A percentile compares a stretch with the other conserved stretches of the same genome.
Conservation (phyloP, 2,888 invertebrate species). For the Hydriomena furcata region DNA sequence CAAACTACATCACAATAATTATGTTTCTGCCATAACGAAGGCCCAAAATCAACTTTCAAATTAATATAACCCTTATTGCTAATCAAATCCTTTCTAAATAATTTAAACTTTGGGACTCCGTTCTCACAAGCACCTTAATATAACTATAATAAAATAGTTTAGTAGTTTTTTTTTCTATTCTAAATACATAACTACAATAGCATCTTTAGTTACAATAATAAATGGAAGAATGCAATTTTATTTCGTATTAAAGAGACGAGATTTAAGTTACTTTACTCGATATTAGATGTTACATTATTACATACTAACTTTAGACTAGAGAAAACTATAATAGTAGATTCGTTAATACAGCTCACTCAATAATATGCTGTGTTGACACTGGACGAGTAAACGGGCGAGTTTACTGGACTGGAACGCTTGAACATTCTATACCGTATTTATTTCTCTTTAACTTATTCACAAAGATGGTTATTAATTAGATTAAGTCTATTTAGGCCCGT, state of each 20-base stretch:
- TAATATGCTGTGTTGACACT: slow-evolving; percentile 29
- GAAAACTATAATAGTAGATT: slow-evolving; percentile 70
- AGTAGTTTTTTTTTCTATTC: slow-evolving; percentile 55
- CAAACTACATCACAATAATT: no score
- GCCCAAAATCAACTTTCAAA: slow-evolving; percentile 49
- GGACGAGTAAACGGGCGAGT: slow-evolving; percentile 29
- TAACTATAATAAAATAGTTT: slow-evolving; percentile 44
- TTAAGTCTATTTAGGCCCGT: no score
- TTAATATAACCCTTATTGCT: slow-evolving; percentile 66
- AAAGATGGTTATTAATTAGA: no score
- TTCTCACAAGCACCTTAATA: slow-evolving; percentile 70
- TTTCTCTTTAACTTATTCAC: no score
- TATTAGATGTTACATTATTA: slow-evolving; percentile 47
- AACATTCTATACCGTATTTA: no score
- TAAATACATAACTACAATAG: slow-evolving; percentile 63
- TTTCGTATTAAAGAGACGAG: slow-evolving; percentile 53
- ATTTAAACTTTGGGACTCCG: slow-evolving; percentile 53
- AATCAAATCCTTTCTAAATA: slow-evolving; percentile 39
- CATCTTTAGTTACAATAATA: slow-evolving; percentile 63
- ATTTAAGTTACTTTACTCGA: slow-evolving; percentile 45
- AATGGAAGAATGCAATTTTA: slow-evolving; percentile 71
- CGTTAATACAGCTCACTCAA: slow-evolving; percentile 60
- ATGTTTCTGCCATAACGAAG: no score
- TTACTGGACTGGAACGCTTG: neutral
- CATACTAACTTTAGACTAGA: slow-evolving; percentile 77